Conservation (phyloP, 1,140 invertebrate genomes). For the Camponotus pennsylvanicus region DNA sequence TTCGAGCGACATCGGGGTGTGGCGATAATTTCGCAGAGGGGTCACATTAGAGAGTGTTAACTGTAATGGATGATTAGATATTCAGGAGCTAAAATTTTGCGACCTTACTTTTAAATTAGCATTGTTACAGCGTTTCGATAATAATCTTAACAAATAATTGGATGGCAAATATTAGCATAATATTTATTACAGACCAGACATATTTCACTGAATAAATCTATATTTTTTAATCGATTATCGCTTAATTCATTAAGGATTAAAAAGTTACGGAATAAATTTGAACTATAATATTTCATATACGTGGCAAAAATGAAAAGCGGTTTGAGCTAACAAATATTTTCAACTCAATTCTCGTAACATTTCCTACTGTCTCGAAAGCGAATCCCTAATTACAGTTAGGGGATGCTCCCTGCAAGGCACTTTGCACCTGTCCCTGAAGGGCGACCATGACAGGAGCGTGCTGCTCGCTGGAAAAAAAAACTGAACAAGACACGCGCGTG, state of each 20-base stretch:
- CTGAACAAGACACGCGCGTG: conserved; percentile 3
- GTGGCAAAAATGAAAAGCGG: background rate
- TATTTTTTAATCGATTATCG: background rate
- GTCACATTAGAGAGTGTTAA: background rate
- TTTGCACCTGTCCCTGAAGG: conserved; percentile 47
- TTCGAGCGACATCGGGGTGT: background rate
- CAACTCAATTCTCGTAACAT: conserved; percentile 1
- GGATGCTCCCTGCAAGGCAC: conserved; percentile 16
- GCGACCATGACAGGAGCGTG: conserved; percentile 21
- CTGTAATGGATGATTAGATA: background rate
- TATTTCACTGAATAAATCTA: background rate
- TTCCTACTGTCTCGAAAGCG: background rate
- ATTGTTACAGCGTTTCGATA: background rate
- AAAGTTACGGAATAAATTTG: background rate
- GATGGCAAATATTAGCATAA: background rate
- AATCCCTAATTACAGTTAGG: conserved; percentile 25
- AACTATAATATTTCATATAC: background rate
- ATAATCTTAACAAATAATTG: background rate
- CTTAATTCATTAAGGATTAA: background rate
- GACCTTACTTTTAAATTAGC: background rate
- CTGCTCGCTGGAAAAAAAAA: conserved; percentile 20
- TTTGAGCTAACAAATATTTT: background rate
- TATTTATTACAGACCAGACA: background rate
- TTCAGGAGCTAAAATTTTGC: background rate
- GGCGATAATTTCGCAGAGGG: background rate